Evolutionary conservation across 2,888 invertebrate genomes (phyloP), one percentile per base, ranked within the genome.

Genomic region (Monochamus alternatus): DNA sequence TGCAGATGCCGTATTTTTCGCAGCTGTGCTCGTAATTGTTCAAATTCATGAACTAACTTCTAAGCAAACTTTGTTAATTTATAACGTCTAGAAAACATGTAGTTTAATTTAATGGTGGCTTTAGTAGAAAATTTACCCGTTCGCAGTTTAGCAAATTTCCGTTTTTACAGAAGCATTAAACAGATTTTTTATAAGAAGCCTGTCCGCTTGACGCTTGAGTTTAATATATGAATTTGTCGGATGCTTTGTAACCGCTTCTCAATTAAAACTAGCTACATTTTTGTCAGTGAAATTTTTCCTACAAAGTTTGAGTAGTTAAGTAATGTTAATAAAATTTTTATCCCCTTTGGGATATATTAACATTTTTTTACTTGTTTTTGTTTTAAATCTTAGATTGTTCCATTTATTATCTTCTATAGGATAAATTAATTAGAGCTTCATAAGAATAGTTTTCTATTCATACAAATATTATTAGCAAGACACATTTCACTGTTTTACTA

Each of bases 11-110:
- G 81, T 78, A 84, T 85, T 85, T 84, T 85, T 85, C 80, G 60
- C 84, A 83, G 84, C 84, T 82, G 81, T 80, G 84, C 75, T 80
- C 75, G 74, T 83, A 83, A 84, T 84, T 84, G 84, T 84, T 85
- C 78, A 82, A 83, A 84, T 85, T 85, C 84, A 84, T 84, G 81
- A 83, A 85, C 82, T 79, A 84, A 83, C 81, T 84, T 83, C 76
- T 79, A 82, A 81, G 75, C 69, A 84, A 86, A 86, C 82, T 86
- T 86, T 83, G 85, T 84, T 86, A 86, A 86, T 86, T 86, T 86
- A 85, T 85, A 82, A 83, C 81, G 82, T 80, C 84, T 82, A 78
- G 82, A 84, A 84, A 85, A 85, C 85, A 85, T 84, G 85, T 82
- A 83, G 83, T 85, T 86, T 85, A 85, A 85, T 86, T 84, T 82